These are phyloP conservation scores for Picathartes gymnocephalus DNA, from an alignment of 2,113 vertebrate genomes.

Conservation along the genomic window DNA sequence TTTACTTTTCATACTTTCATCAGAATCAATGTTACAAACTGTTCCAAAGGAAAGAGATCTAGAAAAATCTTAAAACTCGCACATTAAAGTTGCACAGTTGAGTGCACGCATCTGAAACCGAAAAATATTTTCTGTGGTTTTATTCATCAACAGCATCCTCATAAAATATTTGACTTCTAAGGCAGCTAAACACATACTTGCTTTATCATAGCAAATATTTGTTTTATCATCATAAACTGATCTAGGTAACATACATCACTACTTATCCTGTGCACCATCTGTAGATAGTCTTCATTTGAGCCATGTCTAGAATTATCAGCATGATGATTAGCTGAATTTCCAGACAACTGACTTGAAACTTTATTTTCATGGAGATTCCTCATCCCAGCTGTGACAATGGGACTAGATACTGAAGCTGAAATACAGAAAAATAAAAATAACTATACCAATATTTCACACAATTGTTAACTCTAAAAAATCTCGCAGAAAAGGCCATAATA, in stretches of 20 bases:
- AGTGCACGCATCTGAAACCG: background rate
- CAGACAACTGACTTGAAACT: background rate
- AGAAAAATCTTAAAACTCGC: background rate
- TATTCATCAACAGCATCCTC: background rate
- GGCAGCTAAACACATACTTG: background rate
- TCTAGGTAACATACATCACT: background rate
- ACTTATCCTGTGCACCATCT: conserved; percentile 7
- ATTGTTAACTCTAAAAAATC: background rate
- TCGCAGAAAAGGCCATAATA: background rate
- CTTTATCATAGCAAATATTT: background rate
- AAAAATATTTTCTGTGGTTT: background rate
- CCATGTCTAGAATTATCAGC: background rate
- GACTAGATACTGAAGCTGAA: background rate
- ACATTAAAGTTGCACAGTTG: background rate
- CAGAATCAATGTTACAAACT: background rate
- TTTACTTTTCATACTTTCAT: background rate
- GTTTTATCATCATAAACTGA: background rate
- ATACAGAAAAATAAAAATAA: background rate
- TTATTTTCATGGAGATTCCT: conserved; percentile 10
- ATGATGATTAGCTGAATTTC: background rate
- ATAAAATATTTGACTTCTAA: background rate
- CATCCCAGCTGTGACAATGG: background rate
- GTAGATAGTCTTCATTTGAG: conserved; percentile 18
- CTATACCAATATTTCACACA: background rate
- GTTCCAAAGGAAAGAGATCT: background rate